Percentiles rank a stretch among this genome's conserved stretches.
phyloP scores from a whole-genome alignment of 2,888 invertebrate genomes.

The Lathronympha strigana region DNA sequence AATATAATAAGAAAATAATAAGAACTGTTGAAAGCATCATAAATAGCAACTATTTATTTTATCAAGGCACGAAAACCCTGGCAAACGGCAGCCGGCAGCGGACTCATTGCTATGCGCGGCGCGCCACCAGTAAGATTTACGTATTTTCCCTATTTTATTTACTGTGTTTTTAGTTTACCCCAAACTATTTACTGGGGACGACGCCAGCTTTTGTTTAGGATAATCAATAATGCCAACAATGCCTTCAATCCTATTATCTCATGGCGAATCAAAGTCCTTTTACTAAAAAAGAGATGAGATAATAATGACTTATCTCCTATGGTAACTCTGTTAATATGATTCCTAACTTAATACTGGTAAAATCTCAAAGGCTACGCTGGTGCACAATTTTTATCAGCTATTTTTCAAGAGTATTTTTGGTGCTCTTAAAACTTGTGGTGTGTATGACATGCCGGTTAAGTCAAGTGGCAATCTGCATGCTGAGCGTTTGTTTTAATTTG shows the following conservation, averaged over 20 bases:
- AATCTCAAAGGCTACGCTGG: no score
- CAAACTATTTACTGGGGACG: constrained; percentile 6
- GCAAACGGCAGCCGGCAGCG: not conserved
- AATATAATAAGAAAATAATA: constrained; percentile 4
- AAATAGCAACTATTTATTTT: constrained; percentile 12
- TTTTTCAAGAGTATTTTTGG: not conserved
- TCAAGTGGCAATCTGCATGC: constrained; percentile 15
- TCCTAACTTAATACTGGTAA: no score
- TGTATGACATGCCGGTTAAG: not conserved
- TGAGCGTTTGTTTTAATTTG: constrained; percentile 9
- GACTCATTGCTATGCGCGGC: constrained; percentile 27
- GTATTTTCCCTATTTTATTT: constrained; percentile 27
- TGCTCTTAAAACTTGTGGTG: not conserved
- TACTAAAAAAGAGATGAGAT: no score
- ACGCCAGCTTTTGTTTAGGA: constrained; percentile 2
- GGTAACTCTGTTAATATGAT: no score
- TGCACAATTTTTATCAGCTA: not conserved
- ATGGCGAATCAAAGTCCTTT: no score
- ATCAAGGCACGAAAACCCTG: not conserved
- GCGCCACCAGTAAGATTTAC: constrained; percentile 28
- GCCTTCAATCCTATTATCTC: not conserved
- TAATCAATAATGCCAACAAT: constrained; percentile 17
- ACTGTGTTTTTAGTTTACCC: constrained; percentile 13
- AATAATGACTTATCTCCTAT: no score
- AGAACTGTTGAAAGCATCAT: not conserved